A percentile compares a stretch with the other conserved stretches of the same genome.
These are phyloP conservation scores for Remorina albescens DNA, from an alignment of 2,797 vertebrate species.

Conservation along the genomic window DNA sequence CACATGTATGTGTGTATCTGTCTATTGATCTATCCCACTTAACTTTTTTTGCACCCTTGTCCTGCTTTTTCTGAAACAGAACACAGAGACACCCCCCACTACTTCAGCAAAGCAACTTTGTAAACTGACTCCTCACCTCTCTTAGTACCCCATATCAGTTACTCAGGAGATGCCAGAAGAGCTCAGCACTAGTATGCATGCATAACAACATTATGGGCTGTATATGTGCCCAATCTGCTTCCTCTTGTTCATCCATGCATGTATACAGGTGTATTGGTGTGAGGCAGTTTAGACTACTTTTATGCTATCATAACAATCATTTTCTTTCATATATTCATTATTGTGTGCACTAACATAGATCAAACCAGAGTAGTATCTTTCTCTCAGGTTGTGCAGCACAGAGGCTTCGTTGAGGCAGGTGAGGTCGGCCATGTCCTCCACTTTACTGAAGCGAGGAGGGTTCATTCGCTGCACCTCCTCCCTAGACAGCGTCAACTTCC, in stretches of 20 bases:
- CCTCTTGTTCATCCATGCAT: not conserved
- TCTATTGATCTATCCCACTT: constrained; percentile 8
- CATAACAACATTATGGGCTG: constrained; percentile 22
- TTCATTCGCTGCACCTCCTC: constrained; percentile 96
- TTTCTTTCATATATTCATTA: not conserved
- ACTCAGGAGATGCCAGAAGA: constrained; percentile 55
- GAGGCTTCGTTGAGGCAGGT: constrained; percentile 96
- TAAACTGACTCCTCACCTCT: constrained; percentile 67
- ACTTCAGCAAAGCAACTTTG: constrained; percentile 36
- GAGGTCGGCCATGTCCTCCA: constrained; percentile 95
- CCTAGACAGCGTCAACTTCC: constrained; percentile 86
- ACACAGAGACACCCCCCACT: constrained; percentile 53
- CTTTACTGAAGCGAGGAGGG: constrained; percentile 95
- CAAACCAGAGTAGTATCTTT: constrained; percentile 93
- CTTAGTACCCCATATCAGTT: constrained; percentile 60
- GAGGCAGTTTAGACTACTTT: not conserved
- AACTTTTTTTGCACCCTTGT: constrained; percentile 12
- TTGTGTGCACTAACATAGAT: constrained; percentile 90
- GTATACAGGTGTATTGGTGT: not conserved
- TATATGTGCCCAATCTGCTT: not conserved
- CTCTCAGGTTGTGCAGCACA: constrained; percentile 93
- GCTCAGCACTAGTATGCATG: constrained; percentile 10
- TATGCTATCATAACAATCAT: not conserved
- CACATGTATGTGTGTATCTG: not conserved
- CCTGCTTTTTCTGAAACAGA: constrained; percentile 37